phyloP scores from a whole-genome alignment of 2,888 invertebrate species.

The Noctua pronuba region DNA sequence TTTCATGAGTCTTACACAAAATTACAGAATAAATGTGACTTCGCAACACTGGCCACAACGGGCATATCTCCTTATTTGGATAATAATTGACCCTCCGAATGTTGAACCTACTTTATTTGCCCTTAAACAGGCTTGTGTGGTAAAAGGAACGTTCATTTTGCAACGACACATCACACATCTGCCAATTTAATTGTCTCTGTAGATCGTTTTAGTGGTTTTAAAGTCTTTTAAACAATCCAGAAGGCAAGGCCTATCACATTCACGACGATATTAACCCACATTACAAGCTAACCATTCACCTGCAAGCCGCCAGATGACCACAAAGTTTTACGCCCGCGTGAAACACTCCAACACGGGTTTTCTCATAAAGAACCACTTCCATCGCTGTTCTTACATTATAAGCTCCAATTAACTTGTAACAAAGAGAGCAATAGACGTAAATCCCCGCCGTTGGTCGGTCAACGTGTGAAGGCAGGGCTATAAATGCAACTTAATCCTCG shows the following conservation, averaged over 20 bases:
- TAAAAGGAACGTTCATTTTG: constrained; percentile 17
- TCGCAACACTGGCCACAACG: neutral
- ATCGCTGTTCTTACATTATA: constrained; percentile 28
- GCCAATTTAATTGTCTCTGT: constrained; percentile 20
- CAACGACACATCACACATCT: constrained; percentile 4
- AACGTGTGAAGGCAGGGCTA: constrained; percentile 44
- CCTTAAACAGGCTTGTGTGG: neutral
- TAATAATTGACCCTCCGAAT: constrained; percentile 18
- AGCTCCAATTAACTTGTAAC: constrained; percentile 37
- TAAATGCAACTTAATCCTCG: constrained; percentile 65
- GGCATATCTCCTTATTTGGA: constrained; percentile 26
- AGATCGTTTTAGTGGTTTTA: constrained; percentile 27
- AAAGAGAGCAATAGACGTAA: constrained; percentile 39
- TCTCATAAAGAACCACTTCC: constrained; percentile 29
- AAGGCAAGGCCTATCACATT: constrained; percentile 38
- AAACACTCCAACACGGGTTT: neutral
- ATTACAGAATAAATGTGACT: constrained; percentile 5
- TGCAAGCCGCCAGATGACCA: constrained; percentile 53
- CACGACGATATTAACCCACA: constrained; percentile 53
- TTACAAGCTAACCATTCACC: constrained; percentile 53
- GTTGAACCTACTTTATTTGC: neutral
- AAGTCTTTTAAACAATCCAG: constrained; percentile 2
- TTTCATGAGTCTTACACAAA: constrained; percentile 10
- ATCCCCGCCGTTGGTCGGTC: constrained; percentile 20
- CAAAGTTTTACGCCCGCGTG: constrained; percentile 40